Evolutionary conservation across 2,888 invertebrate genomes (phyloP), one percentile per base, ranked within the genome.

Genomic region (Sarcophaga variegata): DNA sequence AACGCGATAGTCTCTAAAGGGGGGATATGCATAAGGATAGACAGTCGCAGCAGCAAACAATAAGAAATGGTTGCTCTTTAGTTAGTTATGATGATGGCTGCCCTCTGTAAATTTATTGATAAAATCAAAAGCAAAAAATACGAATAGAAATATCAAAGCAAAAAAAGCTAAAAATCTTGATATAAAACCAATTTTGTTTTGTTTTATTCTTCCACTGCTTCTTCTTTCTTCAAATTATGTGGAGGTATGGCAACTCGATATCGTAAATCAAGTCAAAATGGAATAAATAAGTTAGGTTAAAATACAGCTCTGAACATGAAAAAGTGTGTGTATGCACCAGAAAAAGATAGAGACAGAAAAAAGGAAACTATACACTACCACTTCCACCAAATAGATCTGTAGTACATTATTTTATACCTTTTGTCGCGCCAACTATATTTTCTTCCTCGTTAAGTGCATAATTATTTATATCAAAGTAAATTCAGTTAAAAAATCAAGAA

Each of bases 351-450:
- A 49, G 49, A 49, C 12, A 49, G 74, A 69, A 78, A 85, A 76
- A 75, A 72, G 79, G 74, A 87, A 87, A 87, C 84, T 85, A 86
- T 66, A 76, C 87, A 75, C 71, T 85, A 81, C 81, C 78, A 83
- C 75, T 86, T 84, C 79, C 62, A 83, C 77, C 14, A 81, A 85
- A 79, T 88, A 72, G 66, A 64, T 77, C 59, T 84, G 72, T 81
- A 66, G 71, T 85, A 79, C 64, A 85, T 86, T 81, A 82, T 78
- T 86, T 86, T 86, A 70, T 88, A 88, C 86, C 86, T 88, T 88
- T 49, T 88, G 88, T 88, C 87, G 87, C 87, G 87, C 85, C 87
- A 88, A 85, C 85, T 77, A 88, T 83, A 77, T 85, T 70, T 81
- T 77, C 77, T 70, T 87, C 66, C 81, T 67, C 63, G 54, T 62